phyloP scores from a whole-genome alignment of 1,140 invertebrate genomes.

The Cecropterus lyciades region DNA sequence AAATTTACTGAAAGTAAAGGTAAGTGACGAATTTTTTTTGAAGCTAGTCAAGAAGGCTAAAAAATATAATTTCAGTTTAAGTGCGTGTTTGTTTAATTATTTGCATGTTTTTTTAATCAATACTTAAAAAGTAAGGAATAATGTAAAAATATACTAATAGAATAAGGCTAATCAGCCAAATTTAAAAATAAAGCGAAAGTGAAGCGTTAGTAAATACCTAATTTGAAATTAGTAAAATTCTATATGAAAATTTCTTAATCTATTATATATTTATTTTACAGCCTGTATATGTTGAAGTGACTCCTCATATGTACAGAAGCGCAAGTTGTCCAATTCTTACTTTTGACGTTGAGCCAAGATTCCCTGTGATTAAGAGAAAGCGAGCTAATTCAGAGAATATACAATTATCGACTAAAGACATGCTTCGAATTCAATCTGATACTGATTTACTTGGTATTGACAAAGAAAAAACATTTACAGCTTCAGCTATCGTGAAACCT shows the following conservation, averaged over 20 bases:
- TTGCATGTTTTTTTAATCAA: too few relatives aligned
- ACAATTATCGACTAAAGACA: conserved; percentile 71
- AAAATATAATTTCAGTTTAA: too few relatives aligned
- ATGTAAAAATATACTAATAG: too few relatives aligned
- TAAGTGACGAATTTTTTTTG: conserved; percentile 78
- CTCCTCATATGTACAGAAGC: conserved; percentile 74
- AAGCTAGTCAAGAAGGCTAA: too few relatives aligned
- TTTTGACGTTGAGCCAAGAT: conserved; percentile 82
- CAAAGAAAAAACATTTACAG: conserved; percentile 90
- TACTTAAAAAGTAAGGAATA: too few relatives aligned
- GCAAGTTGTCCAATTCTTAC: conserved; percentile 86
- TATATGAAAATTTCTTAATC: not conserved
- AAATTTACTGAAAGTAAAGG: conserved; percentile 91
- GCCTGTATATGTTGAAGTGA: conserved; percentile 84
- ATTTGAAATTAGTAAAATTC: too few relatives aligned
- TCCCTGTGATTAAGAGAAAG: conserved; percentile 83
- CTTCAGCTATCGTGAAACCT: conserved; percentile 87
- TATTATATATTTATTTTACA: conserved; percentile 56
- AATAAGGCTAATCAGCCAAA: too few relatives aligned
- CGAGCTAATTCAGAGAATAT: conserved; percentile 87
- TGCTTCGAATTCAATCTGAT: conserved; percentile 89
- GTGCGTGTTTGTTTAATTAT: too few relatives aligned
- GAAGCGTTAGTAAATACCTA: too few relatives aligned
- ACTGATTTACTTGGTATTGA: conserved; percentile 91
- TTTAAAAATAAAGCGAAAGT: too few relatives aligned